phyloP scores from a whole-genome alignment of 2,888 invertebrate genomes.

The Caradrina kadenii region DNA sequence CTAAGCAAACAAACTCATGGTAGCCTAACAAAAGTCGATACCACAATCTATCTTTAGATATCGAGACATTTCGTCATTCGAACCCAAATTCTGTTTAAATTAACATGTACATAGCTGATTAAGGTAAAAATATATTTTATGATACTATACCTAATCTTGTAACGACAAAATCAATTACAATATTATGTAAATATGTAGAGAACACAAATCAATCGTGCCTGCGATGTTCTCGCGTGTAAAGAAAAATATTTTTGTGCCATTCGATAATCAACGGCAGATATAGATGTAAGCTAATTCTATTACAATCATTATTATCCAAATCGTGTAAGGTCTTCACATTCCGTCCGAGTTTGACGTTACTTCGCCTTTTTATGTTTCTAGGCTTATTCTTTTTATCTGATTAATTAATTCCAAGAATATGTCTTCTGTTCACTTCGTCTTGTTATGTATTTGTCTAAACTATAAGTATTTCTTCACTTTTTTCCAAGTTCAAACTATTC shows the following conservation, averaged over 20 bases:
- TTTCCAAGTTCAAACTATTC: too few species aligned
- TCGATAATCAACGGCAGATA: conserved; percentile 40
- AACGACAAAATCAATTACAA: conserved; percentile 51
- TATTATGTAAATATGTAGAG: conserved; percentile 46
- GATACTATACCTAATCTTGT: conserved; percentile 50
- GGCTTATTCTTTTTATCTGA: not conserved
- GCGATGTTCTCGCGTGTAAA: conserved; percentile 46
- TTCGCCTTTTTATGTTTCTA: conserved; percentile 1
- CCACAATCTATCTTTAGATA: conserved; percentile 51
- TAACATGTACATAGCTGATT: conserved; percentile 53
- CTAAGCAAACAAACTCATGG: conserved; percentile 28
- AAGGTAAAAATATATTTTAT: conserved; percentile 66
- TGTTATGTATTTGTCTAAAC: not conserved
- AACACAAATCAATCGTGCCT: conserved; percentile 66
- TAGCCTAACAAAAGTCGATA: conserved; percentile 51
- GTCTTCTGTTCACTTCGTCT: not conserved
- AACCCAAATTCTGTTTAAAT: conserved; percentile 43
- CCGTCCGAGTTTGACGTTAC: conserved; percentile 56
- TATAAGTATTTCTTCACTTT: too few species aligned
- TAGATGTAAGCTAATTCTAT: conserved; percentile 44
- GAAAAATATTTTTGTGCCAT: conserved; percentile 56
- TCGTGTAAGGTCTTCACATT: conserved; percentile 54
- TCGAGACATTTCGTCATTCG: conserved; percentile 37
- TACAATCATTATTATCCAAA: conserved; percentile 40
- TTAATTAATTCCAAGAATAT: not conserved